Conservation (phyloP, 2,113 vertebrate species). For the Zosterops lateralis region DNA sequence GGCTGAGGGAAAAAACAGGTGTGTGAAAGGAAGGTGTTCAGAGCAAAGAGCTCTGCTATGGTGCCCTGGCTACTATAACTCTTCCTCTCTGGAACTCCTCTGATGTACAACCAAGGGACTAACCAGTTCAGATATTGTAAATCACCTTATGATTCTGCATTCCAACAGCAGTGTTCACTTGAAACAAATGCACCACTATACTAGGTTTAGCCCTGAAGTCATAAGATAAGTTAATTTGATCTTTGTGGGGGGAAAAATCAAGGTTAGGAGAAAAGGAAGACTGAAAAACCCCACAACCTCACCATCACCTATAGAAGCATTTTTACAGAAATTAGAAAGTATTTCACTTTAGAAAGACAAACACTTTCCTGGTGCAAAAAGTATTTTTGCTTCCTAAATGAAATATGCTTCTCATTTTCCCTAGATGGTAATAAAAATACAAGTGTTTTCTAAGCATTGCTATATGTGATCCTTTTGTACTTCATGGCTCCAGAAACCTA, state of each 20-base stretch:
- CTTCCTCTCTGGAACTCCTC: background rate
- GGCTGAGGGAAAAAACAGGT: background rate
- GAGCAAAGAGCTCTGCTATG: background rate
- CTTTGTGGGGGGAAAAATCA: background rate
- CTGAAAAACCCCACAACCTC: background rate
- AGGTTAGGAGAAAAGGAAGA: background rate
- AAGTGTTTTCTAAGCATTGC: background rate
- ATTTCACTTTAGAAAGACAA: background rate
- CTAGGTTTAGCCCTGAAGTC: background rate
- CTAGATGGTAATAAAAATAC: background rate
- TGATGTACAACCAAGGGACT: background rate
- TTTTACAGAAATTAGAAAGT: background rate
- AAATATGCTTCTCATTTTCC: background rate
- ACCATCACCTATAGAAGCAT: background rate
- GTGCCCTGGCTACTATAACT: background rate
- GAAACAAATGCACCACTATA: background rate
- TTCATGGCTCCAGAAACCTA: background rate
- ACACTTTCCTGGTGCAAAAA: background rate
- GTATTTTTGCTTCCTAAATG: background rate
- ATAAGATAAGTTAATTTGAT: background rate
- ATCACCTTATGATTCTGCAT: background rate
- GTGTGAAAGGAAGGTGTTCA: background rate
- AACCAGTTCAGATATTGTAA: background rate
- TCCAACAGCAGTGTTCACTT: background rate
- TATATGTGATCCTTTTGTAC: background rate